These are phyloP conservation scores for Aldrovandia affinis DNA, from an alignment of 2,797 vertebrate species.

Conservation along the genomic window DNA sequence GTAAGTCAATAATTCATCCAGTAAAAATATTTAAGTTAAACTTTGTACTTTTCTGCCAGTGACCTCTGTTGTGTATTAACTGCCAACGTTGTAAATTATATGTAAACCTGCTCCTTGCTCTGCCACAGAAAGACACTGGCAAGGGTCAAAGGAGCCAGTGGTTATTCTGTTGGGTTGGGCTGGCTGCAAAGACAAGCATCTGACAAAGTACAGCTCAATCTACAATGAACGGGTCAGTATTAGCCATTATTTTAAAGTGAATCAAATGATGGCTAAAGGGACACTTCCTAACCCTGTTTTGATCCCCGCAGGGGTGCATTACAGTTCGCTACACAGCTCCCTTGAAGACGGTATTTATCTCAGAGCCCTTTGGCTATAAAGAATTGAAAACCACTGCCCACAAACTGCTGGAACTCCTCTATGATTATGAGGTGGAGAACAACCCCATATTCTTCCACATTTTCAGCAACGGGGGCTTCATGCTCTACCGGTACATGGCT, in stretches of 20 bases:
- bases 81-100: constrained; percentile 2
- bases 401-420: constrained; percentile 87
- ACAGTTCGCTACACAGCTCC: constrained; percentile 91
- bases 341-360: constrained; percentile 88
- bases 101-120: constrained; percentile 10
- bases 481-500: constrained; percentile 91
- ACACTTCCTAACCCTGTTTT: constrained; percentile 33
- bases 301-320: constrained; percentile 81
- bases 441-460: constrained; percentile 90
- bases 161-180: constrained; percentile 95
- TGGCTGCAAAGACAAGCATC: constrained; percentile 88
- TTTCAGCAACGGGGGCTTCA: constrained; percentile 93
- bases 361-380: constrained; percentile 87
- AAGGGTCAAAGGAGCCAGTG: constrained; percentile 78
- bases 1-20: not conserved
- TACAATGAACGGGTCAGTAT: constrained; percentile 87
- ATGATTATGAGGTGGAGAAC: constrained; percentile 86
- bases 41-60: not conserved
- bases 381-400: constrained; percentile 82
- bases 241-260: not conserved
- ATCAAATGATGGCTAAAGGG: not conserved
- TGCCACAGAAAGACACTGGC: constrained; percentile 75
- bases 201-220: constrained; percentile 91
- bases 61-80: not conserved
- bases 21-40: not conserved